Conservation (phyloP, 2,797 vertebrate genomes). For the Tokudaia muenninki region DNA sequence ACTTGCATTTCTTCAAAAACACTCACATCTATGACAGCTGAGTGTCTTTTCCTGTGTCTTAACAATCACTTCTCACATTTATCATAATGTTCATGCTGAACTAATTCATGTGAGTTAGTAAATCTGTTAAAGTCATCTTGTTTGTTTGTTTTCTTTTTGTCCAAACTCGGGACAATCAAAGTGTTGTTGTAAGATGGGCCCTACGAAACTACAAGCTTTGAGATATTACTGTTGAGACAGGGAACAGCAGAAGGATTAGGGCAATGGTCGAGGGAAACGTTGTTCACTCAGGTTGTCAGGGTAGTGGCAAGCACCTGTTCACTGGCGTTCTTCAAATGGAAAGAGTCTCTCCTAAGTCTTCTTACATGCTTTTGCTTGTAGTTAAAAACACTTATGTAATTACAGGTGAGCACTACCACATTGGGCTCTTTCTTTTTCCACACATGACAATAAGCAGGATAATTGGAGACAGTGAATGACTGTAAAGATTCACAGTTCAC, state of each 20-base stretch:
- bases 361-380: background rate
- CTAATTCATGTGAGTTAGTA: background rate
- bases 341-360: background rate
- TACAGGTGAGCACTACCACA: background rate
- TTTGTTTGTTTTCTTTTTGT: background rate
- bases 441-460: background rate
- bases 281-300: background rate
- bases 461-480: background rate
- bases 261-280: background rate
- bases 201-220: background rate
- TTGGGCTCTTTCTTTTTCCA: background rate
- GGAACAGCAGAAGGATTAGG: background rate
- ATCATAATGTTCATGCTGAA: background rate
- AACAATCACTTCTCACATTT: background rate
- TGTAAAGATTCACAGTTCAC: background rate
- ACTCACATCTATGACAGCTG: background rate
- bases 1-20: background rate
- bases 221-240: background rate
- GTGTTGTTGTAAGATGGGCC: background rate
- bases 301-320: background rate
- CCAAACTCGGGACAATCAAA: conserved; percentile 4
- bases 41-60: background rate
- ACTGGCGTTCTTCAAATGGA: background rate
- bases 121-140: background rate
- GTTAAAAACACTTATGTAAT: conserved; percentile 27